Conservation (phyloP, 2,113 vertebrate species). For the Mohoua ochrocephala region DNA sequence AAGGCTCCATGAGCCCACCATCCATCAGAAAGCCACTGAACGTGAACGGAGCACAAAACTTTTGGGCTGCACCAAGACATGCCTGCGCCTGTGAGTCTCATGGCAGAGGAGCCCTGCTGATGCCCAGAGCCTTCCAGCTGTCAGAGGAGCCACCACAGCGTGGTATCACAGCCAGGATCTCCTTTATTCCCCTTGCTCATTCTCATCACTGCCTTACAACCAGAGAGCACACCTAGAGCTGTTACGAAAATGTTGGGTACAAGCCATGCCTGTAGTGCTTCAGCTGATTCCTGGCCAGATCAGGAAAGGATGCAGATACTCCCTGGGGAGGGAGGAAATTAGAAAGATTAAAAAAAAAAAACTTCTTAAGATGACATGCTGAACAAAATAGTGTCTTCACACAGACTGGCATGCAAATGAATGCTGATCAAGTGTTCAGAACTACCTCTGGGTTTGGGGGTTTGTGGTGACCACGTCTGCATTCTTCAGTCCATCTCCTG, state of each 20-base stretch:
- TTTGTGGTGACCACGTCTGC: not conserved
- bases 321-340: not conserved
- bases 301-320: not conserved
- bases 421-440: not conserved
- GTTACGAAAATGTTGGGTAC: rapidly evolving
- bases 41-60: not conserved
- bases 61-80: not conserved
- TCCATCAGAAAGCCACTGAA: not conserved
- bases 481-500: not conserved
- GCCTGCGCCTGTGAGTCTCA: not conserved
- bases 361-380: not conserved
- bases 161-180: not conserved
- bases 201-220: not conserved
- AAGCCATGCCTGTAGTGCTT: not conserved
- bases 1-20: not conserved
- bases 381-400: not conserved
- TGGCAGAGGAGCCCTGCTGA: not conserved
- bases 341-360: not conserved
- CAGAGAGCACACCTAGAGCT: not conserved
- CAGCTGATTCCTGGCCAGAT: not conserved
- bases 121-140: not conserved
- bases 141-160: not conserved
- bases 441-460: not conserved
- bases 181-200: not conserved
- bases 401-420: not conserved